A percentile compares a stretch with the other conserved stretches of the same genome.
Conservation (phyloP, 2,888 invertebrate species). For the Leptopterna dolabrata region DNA sequence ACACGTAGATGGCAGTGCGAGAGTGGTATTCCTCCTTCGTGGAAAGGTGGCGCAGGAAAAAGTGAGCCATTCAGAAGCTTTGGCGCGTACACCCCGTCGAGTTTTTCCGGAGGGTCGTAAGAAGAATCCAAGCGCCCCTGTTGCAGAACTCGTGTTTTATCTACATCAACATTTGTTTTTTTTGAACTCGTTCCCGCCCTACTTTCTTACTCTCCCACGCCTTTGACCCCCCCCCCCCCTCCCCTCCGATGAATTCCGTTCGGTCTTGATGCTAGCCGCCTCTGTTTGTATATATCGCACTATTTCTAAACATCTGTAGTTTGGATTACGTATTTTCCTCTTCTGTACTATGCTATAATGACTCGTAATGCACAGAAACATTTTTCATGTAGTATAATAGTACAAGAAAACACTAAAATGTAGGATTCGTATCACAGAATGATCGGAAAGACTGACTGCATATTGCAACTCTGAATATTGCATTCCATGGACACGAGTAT, state of each 20-base stretch:
- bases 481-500: too few relatives aligned
- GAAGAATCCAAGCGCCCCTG: not conserved
- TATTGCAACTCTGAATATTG: too few relatives aligned
- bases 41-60: not conserved
- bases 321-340: too few relatives aligned
- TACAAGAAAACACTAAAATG: too few relatives aligned
- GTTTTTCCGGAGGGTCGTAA: not conserved
- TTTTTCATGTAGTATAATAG: too few relatives aligned
- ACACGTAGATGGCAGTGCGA: not conserved
- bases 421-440: too few relatives aligned
- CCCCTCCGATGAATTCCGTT: not conserved
- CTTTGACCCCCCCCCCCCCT: not conserved
- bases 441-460: too few relatives aligned
- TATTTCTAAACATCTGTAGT: too few relatives aligned
- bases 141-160: not conserved
- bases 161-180: conserved; percentile 6
- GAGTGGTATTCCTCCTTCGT: not conserved
- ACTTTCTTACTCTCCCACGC: conserved; percentile 6
- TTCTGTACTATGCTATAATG: too few relatives aligned
- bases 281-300: too few relatives aligned
- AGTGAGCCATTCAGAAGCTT: not conserved
- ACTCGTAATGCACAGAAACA: too few relatives aligned
- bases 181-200: not conserved
- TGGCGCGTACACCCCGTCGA: not conserved
- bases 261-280: not conserved